These are phyloP conservation scores for Selenia dentaria DNA, from an alignment of 2,888 invertebrate species.

Conservation along the genomic window DNA sequence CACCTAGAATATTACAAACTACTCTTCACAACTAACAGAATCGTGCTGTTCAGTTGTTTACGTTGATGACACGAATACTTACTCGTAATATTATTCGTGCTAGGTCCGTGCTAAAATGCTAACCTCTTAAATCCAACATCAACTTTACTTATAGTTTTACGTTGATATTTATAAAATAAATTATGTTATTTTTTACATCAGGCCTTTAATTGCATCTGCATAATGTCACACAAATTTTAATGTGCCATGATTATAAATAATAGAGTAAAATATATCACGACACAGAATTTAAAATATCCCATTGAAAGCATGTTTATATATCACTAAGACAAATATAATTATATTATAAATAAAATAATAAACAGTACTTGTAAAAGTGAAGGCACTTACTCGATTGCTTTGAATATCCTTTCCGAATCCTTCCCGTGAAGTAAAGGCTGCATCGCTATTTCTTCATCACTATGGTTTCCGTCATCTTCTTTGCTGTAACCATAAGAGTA, in stretches of 20 bases:
- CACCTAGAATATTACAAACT: too few species aligned
- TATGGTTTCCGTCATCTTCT: conserved; percentile 70
- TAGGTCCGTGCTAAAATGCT: too few species aligned
- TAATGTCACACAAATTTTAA: conserved; percentile 59
- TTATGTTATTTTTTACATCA: too few species aligned
- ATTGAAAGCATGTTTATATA: conserved; percentile 26
- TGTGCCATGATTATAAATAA: conserved; percentile 69
- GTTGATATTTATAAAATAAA: too few species aligned
- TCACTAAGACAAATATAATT: conserved; percentile 5
- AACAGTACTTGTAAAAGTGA: too few species aligned
- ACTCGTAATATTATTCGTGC: too few species aligned
- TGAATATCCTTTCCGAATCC: conserved; percentile 86
- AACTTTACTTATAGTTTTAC: too few species aligned
- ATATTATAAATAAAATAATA: too few species aligned
- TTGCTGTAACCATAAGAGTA: conserved; percentile 50
- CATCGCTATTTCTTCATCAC: conserved; percentile 92
- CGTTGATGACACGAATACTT: too few species aligned
- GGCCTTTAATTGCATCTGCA: conserved; percentile 47
- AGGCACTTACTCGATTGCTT: conserved; percentile 87
- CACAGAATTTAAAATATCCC: conserved; percentile 39
- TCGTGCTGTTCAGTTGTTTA: too few species aligned
- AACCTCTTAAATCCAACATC: too few species aligned
- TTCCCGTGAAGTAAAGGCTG: conserved; percentile 87
- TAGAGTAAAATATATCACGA: conserved; percentile 46
- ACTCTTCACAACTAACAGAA: too few species aligned